Conservation (phyloP, 2,797 vertebrate species). For the Nyctibius grandis region DNA sequence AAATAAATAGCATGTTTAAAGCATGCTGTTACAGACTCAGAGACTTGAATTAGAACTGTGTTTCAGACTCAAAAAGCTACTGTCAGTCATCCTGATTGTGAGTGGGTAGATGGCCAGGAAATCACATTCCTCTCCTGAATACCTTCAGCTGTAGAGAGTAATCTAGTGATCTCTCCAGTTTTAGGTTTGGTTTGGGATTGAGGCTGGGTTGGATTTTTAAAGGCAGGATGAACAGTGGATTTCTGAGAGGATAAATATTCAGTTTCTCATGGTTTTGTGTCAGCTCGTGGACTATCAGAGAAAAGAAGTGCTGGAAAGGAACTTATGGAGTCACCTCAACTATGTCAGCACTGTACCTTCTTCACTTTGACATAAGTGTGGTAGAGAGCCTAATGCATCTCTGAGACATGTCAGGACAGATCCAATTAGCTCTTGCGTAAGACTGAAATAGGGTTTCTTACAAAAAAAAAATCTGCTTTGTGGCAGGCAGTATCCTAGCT, state of each 20-base stretch:
- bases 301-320: neutral
- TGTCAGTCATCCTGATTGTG: neutral
- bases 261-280: neutral
- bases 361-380: neutral
- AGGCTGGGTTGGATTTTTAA: neutral
- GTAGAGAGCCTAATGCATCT: neutral
- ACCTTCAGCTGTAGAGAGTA: neutral
- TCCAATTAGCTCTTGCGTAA: neutral
- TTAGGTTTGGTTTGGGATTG: neutral
- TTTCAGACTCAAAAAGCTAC: neutral
- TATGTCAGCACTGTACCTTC: neutral
- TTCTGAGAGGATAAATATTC: neutral
- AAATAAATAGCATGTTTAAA: neutral
- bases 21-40: neutral
- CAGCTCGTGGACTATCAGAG: neutral
- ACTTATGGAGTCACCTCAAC: neutral
- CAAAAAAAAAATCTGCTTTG: neutral
- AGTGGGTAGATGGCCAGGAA: neutral
- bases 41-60: neutral
- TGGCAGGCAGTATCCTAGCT: neutral
- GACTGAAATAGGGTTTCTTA: neutral
- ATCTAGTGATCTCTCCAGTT: neutral
- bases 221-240: neutral
- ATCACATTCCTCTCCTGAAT: neutral
- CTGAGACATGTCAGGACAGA: neutral